phyloP scores from a whole-genome alignment of 2,797 vertebrate species.

The Mormyrus proboscirostris region DNA sequence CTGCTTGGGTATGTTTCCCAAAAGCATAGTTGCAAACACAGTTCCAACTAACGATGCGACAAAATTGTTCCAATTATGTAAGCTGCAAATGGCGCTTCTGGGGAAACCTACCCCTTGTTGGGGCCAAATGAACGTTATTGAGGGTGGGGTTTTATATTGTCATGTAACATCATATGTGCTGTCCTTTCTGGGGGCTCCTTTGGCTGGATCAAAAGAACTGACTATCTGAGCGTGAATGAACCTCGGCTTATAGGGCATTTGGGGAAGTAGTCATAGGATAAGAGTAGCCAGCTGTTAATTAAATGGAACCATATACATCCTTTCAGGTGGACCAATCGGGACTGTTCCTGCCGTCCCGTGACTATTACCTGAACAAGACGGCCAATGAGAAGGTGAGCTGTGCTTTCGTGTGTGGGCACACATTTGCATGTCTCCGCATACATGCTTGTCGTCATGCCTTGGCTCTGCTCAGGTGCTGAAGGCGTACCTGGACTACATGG shows the following conservation, averaged over 20 bases:
- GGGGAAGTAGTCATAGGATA: background rate
- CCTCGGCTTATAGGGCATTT: background rate
- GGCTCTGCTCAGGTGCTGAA: constrained; percentile 68
- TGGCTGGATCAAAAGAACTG: background rate
- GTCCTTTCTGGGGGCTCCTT: background rate
- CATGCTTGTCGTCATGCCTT: background rate
- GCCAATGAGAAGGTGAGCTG: constrained; percentile 88
- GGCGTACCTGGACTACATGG: constrained; percentile 93
- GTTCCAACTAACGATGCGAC: background rate
- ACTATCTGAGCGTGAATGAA: background rate
- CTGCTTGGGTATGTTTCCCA: background rate
- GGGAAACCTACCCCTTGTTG: background rate
- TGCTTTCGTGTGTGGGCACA: background rate
- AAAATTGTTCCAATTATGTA: background rate
- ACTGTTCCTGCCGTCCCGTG: constrained; percentile 88
- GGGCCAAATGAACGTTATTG: background rate
- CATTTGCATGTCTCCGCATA: background rate
- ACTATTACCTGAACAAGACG: constrained; percentile 95
- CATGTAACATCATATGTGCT: background rate
- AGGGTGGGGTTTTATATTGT: background rate
- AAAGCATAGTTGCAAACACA: background rate
- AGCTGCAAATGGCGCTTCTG: background rate
- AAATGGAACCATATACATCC: constrained; percentile 9
- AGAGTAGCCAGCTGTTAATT: background rate
- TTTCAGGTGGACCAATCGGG: constrained; percentile 89